Evolutionary conservation across 2,888 invertebrate genomes (phyloP).

Genomic region (Drosophila aldrichi): DNA sequence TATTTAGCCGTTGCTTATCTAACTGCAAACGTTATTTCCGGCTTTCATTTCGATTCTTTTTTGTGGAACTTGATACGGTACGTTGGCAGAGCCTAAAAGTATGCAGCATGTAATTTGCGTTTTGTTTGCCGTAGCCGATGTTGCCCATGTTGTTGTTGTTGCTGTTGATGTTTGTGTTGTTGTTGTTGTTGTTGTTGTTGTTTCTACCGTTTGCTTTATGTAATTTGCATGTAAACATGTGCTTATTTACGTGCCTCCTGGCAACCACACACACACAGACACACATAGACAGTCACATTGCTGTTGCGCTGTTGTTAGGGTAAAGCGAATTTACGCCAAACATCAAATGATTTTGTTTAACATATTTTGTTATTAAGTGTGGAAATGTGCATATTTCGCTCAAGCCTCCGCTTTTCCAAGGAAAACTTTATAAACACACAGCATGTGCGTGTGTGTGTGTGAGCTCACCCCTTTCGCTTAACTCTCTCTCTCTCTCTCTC

Average conservation of each 20-base stretch:
- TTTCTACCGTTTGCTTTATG: constrained; percentile 65
- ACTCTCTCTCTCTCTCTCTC: background rate
- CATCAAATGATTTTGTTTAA: constrained; percentile 81
- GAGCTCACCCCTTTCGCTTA: constrained; percentile 21
- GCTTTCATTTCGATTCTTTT: constrained; percentile 34
- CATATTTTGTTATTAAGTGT: constrained; percentile 82
- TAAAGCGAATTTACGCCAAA: constrained; percentile 62
- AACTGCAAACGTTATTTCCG: background rate
- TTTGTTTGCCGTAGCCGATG: constrained; percentile 64
- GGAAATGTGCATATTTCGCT: constrained; percentile 78
- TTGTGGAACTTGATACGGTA: constrained; percentile 58
- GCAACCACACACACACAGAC: constrained; percentile 45
- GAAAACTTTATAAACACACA: constrained; percentile 21
- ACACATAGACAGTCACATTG: constrained; percentile 21
- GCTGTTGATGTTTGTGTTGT: constrained; percentile 20
- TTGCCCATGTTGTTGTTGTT: constrained; percentile 20
- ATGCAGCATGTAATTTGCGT: constrained; percentile 76
- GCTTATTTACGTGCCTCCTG: constrained; percentile 68
- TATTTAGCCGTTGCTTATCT: background rate
- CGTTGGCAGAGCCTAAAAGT: constrained; percentile 63
- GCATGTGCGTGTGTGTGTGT: constrained; percentile 8
- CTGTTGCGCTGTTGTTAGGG: constrained; percentile 5
- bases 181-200: constrained; percentile 26
- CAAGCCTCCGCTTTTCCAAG: constrained; percentile 37
- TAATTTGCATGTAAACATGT: constrained; percentile 82